Base-by-base conservation (phyloP, 2,797 vertebrate genomes). In the Tiaroga cobitis region DNA sequence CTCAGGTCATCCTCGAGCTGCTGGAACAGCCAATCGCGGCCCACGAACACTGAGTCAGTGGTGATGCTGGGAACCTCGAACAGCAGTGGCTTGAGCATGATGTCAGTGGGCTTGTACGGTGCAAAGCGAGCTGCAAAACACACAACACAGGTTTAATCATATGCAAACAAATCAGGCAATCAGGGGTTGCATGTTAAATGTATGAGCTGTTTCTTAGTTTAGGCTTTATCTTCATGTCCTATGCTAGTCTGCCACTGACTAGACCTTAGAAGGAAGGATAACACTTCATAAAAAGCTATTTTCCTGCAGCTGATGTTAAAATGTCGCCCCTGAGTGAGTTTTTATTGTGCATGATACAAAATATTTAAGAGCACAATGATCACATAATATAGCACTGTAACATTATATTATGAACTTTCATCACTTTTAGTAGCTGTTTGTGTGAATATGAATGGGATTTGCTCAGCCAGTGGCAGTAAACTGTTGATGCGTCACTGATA, bases 41-140 rank as follows among this genome's bases (percentile, higher is more conserved):
- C 98, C 91, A 99, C 96, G 68, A 99, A 99, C 93, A 99, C 98
- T 0, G 98, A 98, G 92, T 99, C 98, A 13, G 96, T 98, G 77
- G 98, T 99, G 94, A 99, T 97, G 94, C 98, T 99, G 65, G 98
- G 98, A 81, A 99, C 98, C 93, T 99, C 98, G 29, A 99, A 99
- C 90, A 99, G 90, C 75, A 99, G 91, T 0, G 98, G 98, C 93
- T 99, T 99, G 92, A 99, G 95, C 95, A 99, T 95, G 94, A 99
- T 98, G 93, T 99, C 98, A 90, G 96, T 96, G 21, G 98, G 97
- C 94, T 99, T 99, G 91, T 99, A 99, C 32, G 98, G 96, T 87
- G 96, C 91, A 86, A 99, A 98, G 81, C 96, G 97, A 86, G 95
- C 98, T 99, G 91, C 24, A 63, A 79, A 59, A 84, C 41, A 83